Base-by-base conservation (phyloP, 2,113 vertebrate genomes). In the Hippocampus mohnikei region DNA sequence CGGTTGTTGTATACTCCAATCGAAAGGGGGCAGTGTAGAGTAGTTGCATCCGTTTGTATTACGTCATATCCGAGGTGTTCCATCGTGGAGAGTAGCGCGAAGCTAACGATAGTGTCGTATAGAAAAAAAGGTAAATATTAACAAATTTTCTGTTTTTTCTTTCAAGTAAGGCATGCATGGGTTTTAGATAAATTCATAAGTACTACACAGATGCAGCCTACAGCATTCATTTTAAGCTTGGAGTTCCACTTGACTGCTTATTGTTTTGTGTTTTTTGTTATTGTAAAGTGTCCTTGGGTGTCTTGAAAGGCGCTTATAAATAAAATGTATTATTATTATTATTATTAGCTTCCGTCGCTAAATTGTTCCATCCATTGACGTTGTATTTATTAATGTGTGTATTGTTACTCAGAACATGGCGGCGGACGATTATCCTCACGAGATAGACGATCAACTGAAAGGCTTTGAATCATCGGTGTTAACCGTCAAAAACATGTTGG, bases 381-480 rank as follows among this genome's bases (percentile, higher is more conserved):
- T 8, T 56, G 23, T 63, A 61, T n/a, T 41, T 11, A 44, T 42
- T 8, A 5, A 27, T 23, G 4, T 64, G 1, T 13, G 42, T 16
- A 11, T 42, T 42, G 0, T 41, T 10, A 6, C 18, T 1, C 61
- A 83, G 84, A 41, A 16, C 2, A 93, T 93, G 91, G 90, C 93
- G 27, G 88, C 87, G 0, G 96, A 97, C 67, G 95, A 98, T 27
- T 96, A 95, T 50, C 97, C 97, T 2, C 82, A 92, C n/a, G 97
- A 99, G 87, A 98, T 98, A 56, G 93, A 95, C 9, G 95, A 98
- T 13, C 94, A 94, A 80, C 94, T 99, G 7, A 80, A 77, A 42
- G 76, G 90, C 2, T 97, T 98, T 86, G 91, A 96, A 69, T 93
- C 92, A 20, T 96, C 95, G 3, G 91, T 95, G 20, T 84, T 77